A percentile compares a stretch with the other conserved stretches of the same genome.
Evolutionary conservation across 2,888 invertebrate genomes (phyloP).

Genomic region (Drosophila maculinotata): DNA sequence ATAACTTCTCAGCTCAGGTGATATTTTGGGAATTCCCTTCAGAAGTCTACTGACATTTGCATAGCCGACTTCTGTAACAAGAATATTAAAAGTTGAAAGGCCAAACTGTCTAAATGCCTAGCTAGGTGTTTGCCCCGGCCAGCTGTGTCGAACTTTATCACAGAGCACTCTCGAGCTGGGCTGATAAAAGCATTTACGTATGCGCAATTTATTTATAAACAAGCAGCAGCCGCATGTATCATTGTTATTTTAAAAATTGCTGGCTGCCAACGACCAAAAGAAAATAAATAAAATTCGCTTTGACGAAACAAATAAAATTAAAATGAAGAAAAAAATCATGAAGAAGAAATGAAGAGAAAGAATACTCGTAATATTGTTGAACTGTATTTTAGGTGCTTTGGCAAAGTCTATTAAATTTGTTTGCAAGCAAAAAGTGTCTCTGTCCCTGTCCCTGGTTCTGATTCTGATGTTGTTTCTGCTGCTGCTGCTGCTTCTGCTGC

Average conservation of each 20-base stretch:
- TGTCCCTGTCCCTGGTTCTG: conserved; percentile 55
- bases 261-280: conserved; percentile 62
- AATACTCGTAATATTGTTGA: conserved; percentile 73
- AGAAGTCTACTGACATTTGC: too few species aligned
- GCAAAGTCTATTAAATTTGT: conserved; percentile 52
- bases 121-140: conserved; percentile 24
- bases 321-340: conserved; percentile 13
- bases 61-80: too few species aligned
- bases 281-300: conserved; percentile 68
- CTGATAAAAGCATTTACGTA: conserved; percentile 78
- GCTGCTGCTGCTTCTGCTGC: conserved; percentile 5
- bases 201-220: conserved; percentile 79
- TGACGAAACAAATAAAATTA: conserved; percentile 20
- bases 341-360: conserved; percentile 26
- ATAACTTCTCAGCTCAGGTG: too few species aligned
- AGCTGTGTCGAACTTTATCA: conserved; percentile 60
- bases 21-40: too few species aligned
- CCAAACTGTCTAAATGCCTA: neutral
- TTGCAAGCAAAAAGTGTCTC: conserved; percentile 55
- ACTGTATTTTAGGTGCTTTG: conserved; percentile 68
- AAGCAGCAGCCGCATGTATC: conserved; percentile 76
- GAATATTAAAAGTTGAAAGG: neutral
- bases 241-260: conserved; percentile 79
- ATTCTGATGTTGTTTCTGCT: conserved; percentile 8
- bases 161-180: conserved; percentile 39